Conservation (phyloP, 2,797 vertebrate genomes). For the Prunella strophiata region DNA sequence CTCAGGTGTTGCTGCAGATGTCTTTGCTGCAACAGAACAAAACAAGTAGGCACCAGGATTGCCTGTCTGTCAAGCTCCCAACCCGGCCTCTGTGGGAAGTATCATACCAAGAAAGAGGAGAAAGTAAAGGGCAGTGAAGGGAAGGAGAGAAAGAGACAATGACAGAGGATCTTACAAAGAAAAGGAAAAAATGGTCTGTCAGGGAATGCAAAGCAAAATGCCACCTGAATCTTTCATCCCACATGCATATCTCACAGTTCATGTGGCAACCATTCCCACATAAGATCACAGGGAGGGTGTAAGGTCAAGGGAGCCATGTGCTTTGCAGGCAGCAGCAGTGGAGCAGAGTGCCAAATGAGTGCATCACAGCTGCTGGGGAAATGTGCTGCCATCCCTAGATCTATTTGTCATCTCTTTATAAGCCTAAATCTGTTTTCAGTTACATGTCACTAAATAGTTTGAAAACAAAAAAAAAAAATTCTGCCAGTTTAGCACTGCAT, state of each 20-base stretch:
- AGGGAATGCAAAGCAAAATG: neutral
- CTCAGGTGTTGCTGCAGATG: neutral
- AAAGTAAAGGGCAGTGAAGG: neutral
- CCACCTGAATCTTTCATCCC: conserved; percentile 35
- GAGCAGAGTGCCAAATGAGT: conserved; percentile 26
- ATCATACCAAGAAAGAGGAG: neutral
- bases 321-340: neutral
- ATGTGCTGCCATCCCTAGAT: neutral
- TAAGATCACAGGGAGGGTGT: neutral
- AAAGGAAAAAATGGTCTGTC: conserved; percentile 19
- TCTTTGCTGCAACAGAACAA: conserved; percentile 10
- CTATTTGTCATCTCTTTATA: neutral
- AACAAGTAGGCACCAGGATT: neutral
- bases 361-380: conserved; percentile 12
- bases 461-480: neutral
- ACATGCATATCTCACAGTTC: neutral
- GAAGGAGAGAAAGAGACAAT: neutral
- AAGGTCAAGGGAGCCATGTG: conserved; percentile 34
- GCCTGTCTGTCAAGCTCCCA: neutral
- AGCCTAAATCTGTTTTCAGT: neutral
- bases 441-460: neutral
- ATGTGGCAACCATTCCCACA: neutral
- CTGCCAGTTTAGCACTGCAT: neutral
- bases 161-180: neutral
- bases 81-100: neutral